These are phyloP conservation scores for Samia ricini DNA, from an alignment of 1,140 invertebrate species.

Conservation along the genomic window DNA sequence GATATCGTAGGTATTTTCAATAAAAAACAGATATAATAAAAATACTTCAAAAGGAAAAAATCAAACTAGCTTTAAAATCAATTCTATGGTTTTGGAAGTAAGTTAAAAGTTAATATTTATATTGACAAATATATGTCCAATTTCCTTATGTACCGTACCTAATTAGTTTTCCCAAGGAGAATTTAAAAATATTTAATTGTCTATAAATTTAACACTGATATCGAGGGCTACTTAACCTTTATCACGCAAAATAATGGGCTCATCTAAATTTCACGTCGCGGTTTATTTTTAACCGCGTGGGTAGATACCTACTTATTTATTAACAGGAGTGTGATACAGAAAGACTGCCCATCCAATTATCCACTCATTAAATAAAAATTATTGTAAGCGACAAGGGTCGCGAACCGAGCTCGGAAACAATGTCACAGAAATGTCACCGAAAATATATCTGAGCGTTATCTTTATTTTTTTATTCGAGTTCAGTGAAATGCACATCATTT, in stretches of 20 bases:
- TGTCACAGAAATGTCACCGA: constrained; percentile 19
- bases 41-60: too few species aligned
- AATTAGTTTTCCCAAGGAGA: neutral
- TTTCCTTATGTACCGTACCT: too few species aligned
- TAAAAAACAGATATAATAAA: too few species aligned
- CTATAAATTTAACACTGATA: neutral
- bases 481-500: too few species aligned
- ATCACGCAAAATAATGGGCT: neutral
- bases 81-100: too few species aligned
- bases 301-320: neutral
- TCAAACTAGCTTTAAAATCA: too few species aligned
- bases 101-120: too few species aligned
- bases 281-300: neutral
- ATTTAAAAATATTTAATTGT: neutral
- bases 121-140: too few species aligned
- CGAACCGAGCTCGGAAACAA: neutral
- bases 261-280: neutral
- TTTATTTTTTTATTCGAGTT: too few species aligned
- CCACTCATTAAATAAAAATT: neutral
- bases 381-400: constrained; percentile 9
- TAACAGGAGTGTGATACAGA: neutral
- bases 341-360: neutral
- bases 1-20: too few species aligned
- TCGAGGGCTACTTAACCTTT: neutral
- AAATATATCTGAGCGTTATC: constrained; percentile 18